A percentile compares a stretch with the other conserved stretches of the same genome.
Conservation (phyloP, 2,888 invertebrate species). For the Invenusta paracnida region DNA sequence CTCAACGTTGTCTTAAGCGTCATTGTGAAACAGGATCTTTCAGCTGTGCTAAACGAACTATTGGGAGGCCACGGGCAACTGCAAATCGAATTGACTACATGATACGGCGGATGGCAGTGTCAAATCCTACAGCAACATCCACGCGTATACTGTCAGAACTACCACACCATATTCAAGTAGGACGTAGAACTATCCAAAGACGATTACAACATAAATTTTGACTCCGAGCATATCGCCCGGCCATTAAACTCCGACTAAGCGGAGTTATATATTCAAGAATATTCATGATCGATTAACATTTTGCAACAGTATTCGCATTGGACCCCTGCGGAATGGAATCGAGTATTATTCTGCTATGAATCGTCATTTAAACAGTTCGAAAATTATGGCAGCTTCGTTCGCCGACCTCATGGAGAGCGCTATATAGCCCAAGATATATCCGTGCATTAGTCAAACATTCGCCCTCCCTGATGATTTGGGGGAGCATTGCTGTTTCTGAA, state of each 20-base stretch:
- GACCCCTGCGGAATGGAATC: background rate
- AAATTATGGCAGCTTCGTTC: background rate
- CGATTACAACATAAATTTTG: background rate
- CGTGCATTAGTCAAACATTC: background rate
- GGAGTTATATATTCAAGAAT: too few species aligned
- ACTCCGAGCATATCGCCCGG: background rate
- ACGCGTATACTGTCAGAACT: background rate
- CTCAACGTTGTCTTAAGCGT: background rate
- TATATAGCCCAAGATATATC: background rate
- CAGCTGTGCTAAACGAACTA: background rate
- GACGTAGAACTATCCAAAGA: background rate
- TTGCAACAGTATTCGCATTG: background rate
- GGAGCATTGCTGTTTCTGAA: background rate
- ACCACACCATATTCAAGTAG: background rate
- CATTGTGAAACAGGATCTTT: background rate
- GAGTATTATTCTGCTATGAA: background rate
- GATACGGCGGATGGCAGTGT: background rate
- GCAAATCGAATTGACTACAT: background rate
- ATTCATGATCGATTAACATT: background rate
- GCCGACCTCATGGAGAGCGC: background rate
- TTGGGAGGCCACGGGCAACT: background rate
- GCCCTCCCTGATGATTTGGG: background rate
- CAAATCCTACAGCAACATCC: background rate
- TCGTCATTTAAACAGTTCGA: background rate
- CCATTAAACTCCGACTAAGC: background rate